Evolutionary conservation across 1,140 invertebrate species (phyloP).

Genomic region (Idris sp.): DNA sequence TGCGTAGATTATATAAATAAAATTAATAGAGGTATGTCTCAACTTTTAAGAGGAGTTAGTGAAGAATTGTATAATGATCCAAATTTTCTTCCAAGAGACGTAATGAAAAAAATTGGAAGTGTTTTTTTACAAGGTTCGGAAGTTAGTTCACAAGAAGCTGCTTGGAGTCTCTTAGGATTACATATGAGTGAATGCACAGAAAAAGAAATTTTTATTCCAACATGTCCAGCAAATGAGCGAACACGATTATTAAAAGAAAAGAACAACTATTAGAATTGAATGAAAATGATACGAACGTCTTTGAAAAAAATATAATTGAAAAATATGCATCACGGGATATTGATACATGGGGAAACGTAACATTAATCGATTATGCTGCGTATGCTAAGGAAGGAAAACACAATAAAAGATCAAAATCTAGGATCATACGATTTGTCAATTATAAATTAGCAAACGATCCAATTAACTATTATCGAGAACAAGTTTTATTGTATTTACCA

Average conservation of each 20-base stretch:
- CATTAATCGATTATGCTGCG: constrained; percentile 2
- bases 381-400: background rate
- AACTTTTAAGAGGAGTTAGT: background rate
- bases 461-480: constrained; percentile 8
- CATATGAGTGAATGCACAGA: constrained; percentile 1
- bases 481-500: constrained; percentile 11
- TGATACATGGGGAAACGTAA: background rate
- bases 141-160: constrained; percentile 6
- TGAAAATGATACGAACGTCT: background rate
- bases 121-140: constrained; percentile 4
- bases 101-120: constrained; percentile 12
- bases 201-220: constrained; percentile 8
- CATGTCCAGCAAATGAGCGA: background rate
- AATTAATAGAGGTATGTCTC: constrained; percentile 68
- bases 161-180: background rate
- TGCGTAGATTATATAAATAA: constrained; percentile 72
- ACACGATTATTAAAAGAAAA: background rate
- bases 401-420: background rate
- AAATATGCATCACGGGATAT: constrained; percentile 4
- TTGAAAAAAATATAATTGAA: constrained; percentile 12
- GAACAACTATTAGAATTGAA: constrained; percentile 1
- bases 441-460: constrained; percentile 1
- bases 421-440: constrained; percentile 5
- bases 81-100: constrained; percentile 6
- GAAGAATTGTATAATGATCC: background rate